Evolutionary conservation across 2,888 invertebrate species (phyloP).

Genomic region (Lasius platythorax): DNA sequence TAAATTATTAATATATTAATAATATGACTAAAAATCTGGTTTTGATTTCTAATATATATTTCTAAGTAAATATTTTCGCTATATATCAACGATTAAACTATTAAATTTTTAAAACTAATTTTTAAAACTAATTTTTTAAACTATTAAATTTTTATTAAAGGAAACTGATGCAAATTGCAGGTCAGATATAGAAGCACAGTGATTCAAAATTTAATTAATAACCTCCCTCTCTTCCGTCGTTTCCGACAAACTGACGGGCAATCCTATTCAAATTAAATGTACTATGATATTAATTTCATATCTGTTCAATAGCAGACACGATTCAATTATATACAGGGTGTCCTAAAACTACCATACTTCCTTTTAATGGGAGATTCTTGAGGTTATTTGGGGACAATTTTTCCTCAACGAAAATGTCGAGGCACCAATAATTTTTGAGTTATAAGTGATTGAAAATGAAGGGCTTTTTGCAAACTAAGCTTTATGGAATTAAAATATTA

Average conservation of each 20-base stretch:
- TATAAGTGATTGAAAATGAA: too few relatives aligned
- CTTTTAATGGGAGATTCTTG: too few relatives aligned
- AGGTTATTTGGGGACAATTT: too few relatives aligned
- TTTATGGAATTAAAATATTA: too few relatives aligned
- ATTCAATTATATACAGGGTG: constrained; percentile 4
- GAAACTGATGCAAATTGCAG: neutral
- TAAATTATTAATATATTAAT: neutral
- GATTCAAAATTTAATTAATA: constrained; percentile 44
- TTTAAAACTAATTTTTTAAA: neutral
- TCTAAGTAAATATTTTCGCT: neutral
- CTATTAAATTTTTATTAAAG: constrained; percentile 14
- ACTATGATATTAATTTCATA: constrained; percentile 38
- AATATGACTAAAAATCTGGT: neutral
- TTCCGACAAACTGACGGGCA: neutral
- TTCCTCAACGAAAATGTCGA: too few relatives aligned
- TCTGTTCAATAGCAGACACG: neutral
- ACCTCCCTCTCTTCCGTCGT: neutral
- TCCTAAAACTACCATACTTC: too few relatives aligned
- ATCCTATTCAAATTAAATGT: constrained; percentile 38
- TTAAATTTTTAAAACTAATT: neutral
- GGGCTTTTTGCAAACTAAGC: too few relatives aligned
- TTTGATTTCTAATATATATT: neutral
- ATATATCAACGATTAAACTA: neutral
- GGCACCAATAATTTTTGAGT: too few relatives aligned
- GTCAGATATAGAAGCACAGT: neutral